These are phyloP conservation scores for Danio choprae DNA, from an alignment of 2,797 vertebrate species.

Conservation along the genomic window DNA sequence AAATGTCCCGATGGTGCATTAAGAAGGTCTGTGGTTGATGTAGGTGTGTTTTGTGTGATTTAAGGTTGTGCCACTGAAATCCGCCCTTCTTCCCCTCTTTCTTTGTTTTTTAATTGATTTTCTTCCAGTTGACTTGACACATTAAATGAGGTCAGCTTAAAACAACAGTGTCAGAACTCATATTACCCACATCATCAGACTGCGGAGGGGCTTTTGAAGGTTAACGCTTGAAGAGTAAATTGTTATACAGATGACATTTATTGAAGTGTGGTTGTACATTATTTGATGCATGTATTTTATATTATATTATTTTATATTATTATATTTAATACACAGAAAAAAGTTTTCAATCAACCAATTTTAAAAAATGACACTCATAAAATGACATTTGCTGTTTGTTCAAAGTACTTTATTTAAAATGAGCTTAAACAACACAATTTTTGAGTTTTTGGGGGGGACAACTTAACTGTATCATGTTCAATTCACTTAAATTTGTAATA, in stretches of 20 bases:
- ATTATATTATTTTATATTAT: too few species aligned
- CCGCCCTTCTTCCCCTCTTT: neutral
- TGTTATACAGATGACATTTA: neutral
- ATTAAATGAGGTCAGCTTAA: slow-evolving; percentile 10
- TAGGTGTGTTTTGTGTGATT: slow-evolving; percentile 10
- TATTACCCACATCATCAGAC: slow-evolving; percentile 4
- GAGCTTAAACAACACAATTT: too few species aligned
- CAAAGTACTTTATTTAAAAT: too few species aligned
- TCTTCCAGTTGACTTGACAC: slow-evolving; percentile 19
- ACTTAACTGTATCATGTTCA: too few species aligned
- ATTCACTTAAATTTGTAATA: too few species aligned
- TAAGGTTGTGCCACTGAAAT: slow-evolving; percentile 13
- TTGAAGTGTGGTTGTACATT: neutral
- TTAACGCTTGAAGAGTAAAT: neutral
- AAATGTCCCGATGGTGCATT: neutral
- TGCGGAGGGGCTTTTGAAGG: neutral
- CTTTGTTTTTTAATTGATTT: slow-evolving; percentile 25
- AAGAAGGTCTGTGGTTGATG: neutral
- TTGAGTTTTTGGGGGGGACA: too few species aligned
- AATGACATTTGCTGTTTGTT: too few species aligned
- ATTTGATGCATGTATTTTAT: neutral
- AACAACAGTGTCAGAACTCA: slow-evolving; percentile 16
- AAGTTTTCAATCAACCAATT: too few species aligned
- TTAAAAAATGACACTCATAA: too few species aligned
- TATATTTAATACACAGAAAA: too few species aligned